Evolutionary conservation across 2,113 vertebrate species (phyloP).

Genomic region (Anolis sagrei): DNA sequence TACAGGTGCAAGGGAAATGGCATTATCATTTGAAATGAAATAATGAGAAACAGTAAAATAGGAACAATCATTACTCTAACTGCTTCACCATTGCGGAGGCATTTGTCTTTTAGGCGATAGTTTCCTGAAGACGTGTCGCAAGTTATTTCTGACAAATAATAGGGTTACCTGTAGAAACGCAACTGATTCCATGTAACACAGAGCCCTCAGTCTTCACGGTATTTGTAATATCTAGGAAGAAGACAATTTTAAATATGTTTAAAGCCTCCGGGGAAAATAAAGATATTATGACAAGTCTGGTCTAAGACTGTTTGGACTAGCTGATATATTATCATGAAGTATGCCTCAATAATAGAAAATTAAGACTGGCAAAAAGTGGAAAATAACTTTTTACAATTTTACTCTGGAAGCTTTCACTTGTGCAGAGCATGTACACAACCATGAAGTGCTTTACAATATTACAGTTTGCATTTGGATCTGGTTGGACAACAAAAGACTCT

Average conservation of each 20-base stretch:
- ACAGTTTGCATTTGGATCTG: not conserved
- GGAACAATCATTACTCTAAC: constrained; percentile 44
- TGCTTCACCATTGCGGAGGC: not conserved
- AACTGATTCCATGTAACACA: constrained; percentile 36
- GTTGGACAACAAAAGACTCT: not conserved
- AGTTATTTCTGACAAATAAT: constrained; percentile 51
- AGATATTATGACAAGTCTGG: constrained; percentile 43
- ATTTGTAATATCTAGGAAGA: constrained; percentile 40
- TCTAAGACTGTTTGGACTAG: constrained; percentile 34
- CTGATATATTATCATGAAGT: constrained; percentile 20
- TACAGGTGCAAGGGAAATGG: constrained; percentile 52
- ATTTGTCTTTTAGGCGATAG: constrained; percentile 46
- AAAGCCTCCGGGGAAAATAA: constrained; percentile 32
- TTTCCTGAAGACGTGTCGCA: constrained; percentile 45
- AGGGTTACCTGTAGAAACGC: constrained; percentile 43
- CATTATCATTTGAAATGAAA: constrained; percentile 54
- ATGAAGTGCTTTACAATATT: not conserved
- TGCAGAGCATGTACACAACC: not conserved
- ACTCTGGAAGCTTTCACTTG: constrained; percentile 3
- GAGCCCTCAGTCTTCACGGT: constrained; percentile 25
- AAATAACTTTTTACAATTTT: not conserved
- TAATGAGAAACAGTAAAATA: constrained; percentile 42
- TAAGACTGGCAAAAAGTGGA: constrained; percentile 2
- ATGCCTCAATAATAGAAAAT: constrained; percentile 8
- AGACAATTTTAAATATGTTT: constrained; percentile 50